A percentile compares a stretch with the other conserved stretches of the same genome.
Conservation (phyloP, 2,797 vertebrate genomes). For the Tragopan temminckii region DNA sequence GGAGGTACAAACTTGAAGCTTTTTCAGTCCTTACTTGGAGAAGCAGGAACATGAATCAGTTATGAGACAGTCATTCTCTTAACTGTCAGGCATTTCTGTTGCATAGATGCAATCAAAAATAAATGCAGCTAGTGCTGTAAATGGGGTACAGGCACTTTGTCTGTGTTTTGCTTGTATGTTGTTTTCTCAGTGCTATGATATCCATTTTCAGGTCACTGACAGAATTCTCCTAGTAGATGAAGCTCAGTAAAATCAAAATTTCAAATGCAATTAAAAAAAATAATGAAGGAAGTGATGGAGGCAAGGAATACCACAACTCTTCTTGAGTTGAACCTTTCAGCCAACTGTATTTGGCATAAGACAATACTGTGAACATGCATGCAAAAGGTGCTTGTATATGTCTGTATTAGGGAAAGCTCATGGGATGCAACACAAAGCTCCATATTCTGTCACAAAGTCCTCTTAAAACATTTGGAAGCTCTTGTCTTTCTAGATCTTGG, state of each 20-base stretch:
- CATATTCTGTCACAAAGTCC: too few relatives aligned
- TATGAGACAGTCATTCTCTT: background rate
- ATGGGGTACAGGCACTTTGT: background rate
- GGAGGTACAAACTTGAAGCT: background rate
- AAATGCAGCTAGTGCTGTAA: background rate
- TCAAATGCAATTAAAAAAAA: background rate
- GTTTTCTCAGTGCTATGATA: background rate
- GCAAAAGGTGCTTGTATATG: too few relatives aligned
- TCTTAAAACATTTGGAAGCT: too few relatives aligned
- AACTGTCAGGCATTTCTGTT: background rate
- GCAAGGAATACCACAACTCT: background rate
- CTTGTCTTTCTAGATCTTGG: too few relatives aligned
- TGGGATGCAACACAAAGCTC: too few relatives aligned
- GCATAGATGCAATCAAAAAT: background rate
- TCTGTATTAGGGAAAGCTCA: too few relatives aligned
- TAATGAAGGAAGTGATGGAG: background rate
- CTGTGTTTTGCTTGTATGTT: background rate
- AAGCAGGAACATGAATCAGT: background rate
- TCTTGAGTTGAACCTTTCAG: background rate
- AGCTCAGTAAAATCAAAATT: background rate
- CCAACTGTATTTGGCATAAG: background rate
- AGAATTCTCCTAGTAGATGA: background rate
- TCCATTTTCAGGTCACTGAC: background rate
- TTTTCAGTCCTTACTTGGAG: slow-evolving; percentile 17
- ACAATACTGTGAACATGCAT: background rate